Evolutionary conservation across 2,113 vertebrate genomes (phyloP).

Genomic region (Lichenostomus cassidix): DNA sequence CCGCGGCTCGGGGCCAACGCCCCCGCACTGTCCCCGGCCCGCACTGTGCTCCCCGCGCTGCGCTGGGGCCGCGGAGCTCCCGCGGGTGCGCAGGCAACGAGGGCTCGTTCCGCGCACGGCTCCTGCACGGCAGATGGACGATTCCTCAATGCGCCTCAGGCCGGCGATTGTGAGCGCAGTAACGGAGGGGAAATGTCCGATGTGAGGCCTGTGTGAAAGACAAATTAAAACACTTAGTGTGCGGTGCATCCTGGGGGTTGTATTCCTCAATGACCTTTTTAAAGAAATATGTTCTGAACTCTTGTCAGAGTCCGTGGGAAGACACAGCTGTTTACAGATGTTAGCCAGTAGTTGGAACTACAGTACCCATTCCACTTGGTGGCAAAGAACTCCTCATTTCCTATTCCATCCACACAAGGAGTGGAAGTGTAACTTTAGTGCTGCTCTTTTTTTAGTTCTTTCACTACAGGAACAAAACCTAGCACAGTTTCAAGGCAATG

Average conservation of each 20-base stretch:
- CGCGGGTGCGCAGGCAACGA: neutral
- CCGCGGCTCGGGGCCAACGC: neutral
- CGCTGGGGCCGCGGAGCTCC: neutral
- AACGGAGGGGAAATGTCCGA: neutral
- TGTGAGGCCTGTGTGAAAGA: neutral
- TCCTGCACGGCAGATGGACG: neutral
- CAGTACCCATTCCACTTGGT: neutral
- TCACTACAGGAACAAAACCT: neutral
- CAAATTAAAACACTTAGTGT: neutral
- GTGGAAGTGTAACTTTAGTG: neutral
- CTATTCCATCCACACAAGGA: neutral
- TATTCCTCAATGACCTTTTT: slow-evolving; percentile 21
- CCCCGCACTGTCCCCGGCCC: neutral
- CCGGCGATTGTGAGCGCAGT: neutral
- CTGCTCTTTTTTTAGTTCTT: neutral
- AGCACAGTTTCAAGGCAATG: neutral
- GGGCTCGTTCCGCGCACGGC: neutral
- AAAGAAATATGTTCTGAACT: neutral
- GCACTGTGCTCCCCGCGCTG: neutral
- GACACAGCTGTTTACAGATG: neutral
- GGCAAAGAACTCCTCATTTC: neutral
- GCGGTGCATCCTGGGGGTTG: neutral
- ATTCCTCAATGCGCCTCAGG: neutral
- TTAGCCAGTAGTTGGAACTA: neutral
- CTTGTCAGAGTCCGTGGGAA: neutral